These are phyloP conservation scores for Antheraea pernyi DNA, from an alignment of 1,140 invertebrate genomes.

Conservation along the genomic window DNA sequence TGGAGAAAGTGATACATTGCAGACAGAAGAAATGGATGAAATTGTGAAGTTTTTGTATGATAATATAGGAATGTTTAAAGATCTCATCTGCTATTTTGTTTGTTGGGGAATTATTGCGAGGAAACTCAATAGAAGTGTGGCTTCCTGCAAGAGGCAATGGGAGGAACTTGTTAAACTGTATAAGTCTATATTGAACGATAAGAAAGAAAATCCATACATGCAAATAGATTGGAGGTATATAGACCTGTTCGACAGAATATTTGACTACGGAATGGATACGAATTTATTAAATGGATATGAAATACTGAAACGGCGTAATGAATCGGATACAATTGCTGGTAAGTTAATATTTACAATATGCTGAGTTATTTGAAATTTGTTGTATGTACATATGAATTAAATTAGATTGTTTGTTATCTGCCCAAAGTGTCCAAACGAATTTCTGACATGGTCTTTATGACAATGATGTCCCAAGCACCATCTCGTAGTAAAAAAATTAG, in stretches of 20 bases:
- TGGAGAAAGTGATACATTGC: constrained; percentile 35
- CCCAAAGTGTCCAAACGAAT: too few relatives aligned
- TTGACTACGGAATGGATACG: constrained; percentile 67
- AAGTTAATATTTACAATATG: constrained; percentile 19
- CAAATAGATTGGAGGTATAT: constrained; percentile 70
- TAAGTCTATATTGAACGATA: constrained; percentile 57
- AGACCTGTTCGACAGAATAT: constrained; percentile 68
- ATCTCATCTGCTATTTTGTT: constrained; percentile 59
- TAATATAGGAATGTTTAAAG: constrained; percentile 65
- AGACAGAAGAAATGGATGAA: constrained; percentile 50
- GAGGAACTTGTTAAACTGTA: constrained; percentile 51
- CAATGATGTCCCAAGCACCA: too few relatives aligned
- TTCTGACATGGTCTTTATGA: too few relatives aligned
- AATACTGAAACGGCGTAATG: constrained; percentile 26
- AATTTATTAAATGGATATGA: constrained; percentile 54
- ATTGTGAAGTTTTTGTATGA: constrained; percentile 63
- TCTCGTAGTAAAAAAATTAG: too few relatives aligned
- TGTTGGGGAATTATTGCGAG: constrained; percentile 51
- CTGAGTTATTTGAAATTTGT: background rate
- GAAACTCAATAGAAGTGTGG: constrained; percentile 38
- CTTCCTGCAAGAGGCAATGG: constrained; percentile 53
- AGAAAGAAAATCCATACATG: constrained; percentile 68
- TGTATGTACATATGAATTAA: background rate
- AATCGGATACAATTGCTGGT: constrained; percentile 45
- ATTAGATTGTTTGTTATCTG: too few relatives aligned